phyloP scores from a whole-genome alignment of 2,888 invertebrate genomes.

The Plebejus melissa region DNA sequence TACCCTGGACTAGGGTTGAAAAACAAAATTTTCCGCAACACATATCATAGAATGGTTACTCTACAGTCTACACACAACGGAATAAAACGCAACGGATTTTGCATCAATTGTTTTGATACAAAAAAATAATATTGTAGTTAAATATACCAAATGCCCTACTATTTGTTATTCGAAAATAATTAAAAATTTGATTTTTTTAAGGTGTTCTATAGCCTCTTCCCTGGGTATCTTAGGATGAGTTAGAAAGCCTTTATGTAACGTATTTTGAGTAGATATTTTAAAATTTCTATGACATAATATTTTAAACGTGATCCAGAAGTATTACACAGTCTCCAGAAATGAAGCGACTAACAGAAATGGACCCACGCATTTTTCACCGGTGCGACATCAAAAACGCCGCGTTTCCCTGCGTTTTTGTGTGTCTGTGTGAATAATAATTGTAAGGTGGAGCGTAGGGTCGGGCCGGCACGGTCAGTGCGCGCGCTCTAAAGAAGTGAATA shows the following conservation, averaged over 20 bases:
- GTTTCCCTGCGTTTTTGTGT: conserved; percentile 31
- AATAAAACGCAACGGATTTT: conserved; percentile 36
- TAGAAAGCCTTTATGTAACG: too few species aligned
- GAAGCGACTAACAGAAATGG: neutral
- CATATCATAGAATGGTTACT: conserved; percentile 66
- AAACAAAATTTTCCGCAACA: conserved; percentile 78
- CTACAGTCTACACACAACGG: conserved; percentile 49
- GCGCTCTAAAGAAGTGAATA: conserved; percentile 77
- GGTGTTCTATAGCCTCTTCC: neutral
- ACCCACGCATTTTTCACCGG: neutral
- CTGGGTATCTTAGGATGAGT: too few species aligned
- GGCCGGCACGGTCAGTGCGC: conserved; percentile 70
- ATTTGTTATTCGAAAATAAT: neutral
- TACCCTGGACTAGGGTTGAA: conserved; percentile 56
- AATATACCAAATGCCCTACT: neutral
- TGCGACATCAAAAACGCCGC: conserved; percentile 9
- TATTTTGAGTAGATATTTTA: too few species aligned
- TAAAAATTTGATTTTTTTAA: neutral
- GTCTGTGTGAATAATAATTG: conserved; percentile 46
- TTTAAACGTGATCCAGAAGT: neutral
- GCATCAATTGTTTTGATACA: neutral
- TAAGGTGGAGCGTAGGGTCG: conserved; percentile 49
- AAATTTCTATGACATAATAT: too few species aligned
- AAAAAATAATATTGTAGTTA: neutral
- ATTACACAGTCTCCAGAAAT: neutral